Percentiles rank a stretch among this genome's conserved stretches.
Evolutionary conservation across 2,888 invertebrate species (phyloP).

Genomic region (Patella depressa): DNA sequence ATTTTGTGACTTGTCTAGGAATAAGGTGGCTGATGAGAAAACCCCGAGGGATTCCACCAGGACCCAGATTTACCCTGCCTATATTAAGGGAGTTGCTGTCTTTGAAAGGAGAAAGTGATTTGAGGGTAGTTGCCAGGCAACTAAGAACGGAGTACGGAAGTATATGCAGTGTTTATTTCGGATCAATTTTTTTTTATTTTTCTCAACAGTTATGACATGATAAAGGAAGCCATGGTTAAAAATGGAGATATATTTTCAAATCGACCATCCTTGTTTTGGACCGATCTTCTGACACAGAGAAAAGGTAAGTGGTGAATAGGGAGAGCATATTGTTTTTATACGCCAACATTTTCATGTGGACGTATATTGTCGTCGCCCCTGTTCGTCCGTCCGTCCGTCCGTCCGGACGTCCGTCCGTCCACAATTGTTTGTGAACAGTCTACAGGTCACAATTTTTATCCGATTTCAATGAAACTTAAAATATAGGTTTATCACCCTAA

Average conservation of each 20-base stretch:
- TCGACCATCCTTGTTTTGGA: constrained; percentile 19
- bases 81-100: background rate
- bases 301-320: background rate
- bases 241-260: constrained; percentile 30
- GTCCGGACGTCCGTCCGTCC: no score
- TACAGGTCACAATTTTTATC: no score
- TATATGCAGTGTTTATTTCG: background rate
- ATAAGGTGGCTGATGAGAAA: background rate
- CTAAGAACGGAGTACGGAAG: background rate
- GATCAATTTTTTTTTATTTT: background rate
- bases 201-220: constrained; percentile 19
- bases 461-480: no score
- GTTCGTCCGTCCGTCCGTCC: no score
- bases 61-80: background rate
- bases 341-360: no score
- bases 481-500: no score
- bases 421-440: no score
- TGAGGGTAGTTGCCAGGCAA: background rate
- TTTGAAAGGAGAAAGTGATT: background rate
- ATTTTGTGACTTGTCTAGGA: no score
- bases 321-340: no score
- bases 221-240: constrained; percentile 32
- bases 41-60: background rate
- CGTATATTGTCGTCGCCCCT: no score
- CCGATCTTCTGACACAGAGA: constrained; percentile 3